Conservation (phyloP, 2,888 invertebrate species). For the Megamerina dolium region DNA sequence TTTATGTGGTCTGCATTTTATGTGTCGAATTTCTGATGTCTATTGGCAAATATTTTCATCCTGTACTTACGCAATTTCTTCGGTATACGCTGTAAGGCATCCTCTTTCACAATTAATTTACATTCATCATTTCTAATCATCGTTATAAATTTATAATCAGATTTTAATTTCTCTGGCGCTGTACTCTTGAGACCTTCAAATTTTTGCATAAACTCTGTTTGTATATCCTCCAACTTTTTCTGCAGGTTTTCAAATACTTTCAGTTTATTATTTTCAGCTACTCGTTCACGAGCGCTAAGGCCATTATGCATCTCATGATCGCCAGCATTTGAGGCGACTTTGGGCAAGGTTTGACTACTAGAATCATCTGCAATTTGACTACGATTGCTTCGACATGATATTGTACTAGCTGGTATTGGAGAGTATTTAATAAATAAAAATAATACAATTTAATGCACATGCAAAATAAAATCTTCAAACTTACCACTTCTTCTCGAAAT, state of each 20-base stretch:
- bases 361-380: conserved; percentile 2
- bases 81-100: conserved; percentile 23
- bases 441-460: no score
- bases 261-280: conserved; percentile 15
- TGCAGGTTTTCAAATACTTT: conserved; percentile 18
- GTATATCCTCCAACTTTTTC: conserved; percentile 18
- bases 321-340: conserved; percentile 19
- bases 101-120: conserved; percentile 22
- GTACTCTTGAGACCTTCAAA: conserved; percentile 11
- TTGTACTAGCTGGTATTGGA: conserved; percentile 17
- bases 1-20: no score
- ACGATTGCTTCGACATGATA: conserved; percentile 15
- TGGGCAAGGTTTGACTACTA: conserved; percentile 8
- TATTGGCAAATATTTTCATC: no score
- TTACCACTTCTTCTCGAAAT: conserved; percentile 15
- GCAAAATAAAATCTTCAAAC: no score
- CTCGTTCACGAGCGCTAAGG: conserved; percentile 15
- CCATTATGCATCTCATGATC: conserved; percentile 16
- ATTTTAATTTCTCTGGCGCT: conserved; percentile 5
- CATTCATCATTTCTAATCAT: conserved; percentile 21
- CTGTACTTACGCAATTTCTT: conserved; percentile 28
- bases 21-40: no score
- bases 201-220: conserved; percentile 24
- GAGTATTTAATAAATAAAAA: background rate
- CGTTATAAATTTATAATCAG: conserved; percentile 26